A percentile compares a stretch with the other conserved stretches of the same genome.
Conservation (phyloP, 1,140 invertebrate genomes). For the Pinna nobilis region DNA sequence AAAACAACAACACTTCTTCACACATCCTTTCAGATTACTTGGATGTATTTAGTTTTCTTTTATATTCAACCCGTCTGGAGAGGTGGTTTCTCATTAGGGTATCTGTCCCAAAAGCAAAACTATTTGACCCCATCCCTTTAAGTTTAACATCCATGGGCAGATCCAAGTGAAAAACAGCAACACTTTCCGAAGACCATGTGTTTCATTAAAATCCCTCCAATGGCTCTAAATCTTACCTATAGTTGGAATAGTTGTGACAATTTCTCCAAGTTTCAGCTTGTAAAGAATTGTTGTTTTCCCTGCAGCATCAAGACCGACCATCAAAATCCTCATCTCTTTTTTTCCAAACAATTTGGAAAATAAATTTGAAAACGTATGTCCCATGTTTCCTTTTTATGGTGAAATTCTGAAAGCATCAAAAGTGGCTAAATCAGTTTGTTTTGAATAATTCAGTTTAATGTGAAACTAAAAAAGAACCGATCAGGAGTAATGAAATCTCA, state of each 20-base stretch:
- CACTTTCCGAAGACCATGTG: no score
- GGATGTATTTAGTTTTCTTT: no score
- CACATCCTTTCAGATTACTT: no score
- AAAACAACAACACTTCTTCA: no score
- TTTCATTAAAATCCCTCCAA: neutral
- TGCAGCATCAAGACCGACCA: constrained; percentile 90
- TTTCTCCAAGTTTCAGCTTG: constrained; percentile 97
- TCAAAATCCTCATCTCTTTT: constrained; percentile 67
- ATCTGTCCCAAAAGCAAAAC: no score
- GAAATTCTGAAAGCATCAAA: neutral
- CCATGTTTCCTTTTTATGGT: constrained; percentile 34
- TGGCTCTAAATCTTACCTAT: constrained; percentile 81
- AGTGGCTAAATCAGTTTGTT: neutral
- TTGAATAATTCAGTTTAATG: neutral
- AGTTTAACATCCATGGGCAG: no score
- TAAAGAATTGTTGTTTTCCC: constrained; percentile 99
- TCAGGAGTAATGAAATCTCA: neutral
- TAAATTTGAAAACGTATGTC: constrained; percentile 36
- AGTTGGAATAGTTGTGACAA: constrained; percentile 97
- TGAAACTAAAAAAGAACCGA: neutral
- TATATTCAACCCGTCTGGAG: no score
- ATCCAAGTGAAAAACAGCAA: no score
- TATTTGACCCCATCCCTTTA: no score
- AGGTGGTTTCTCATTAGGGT: no score
- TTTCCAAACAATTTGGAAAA: constrained; percentile 53